Conservation (phyloP, 2,113 vertebrate species). For the pig (Sus scrofa) region DNA sequence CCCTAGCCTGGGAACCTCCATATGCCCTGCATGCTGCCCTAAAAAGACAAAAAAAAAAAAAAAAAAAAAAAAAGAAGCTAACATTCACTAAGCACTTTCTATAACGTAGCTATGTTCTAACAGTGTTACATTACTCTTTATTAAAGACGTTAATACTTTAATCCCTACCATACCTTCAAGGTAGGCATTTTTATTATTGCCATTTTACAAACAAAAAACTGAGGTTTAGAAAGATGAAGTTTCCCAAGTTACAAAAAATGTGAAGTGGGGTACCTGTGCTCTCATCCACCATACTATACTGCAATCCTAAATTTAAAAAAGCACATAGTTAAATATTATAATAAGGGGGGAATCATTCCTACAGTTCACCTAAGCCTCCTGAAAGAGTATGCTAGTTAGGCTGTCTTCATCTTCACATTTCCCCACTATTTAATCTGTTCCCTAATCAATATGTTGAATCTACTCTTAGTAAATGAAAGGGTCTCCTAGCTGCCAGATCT, state of each 20-base stretch:
- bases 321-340: not conserved
- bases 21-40: no score
- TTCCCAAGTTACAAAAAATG: not conserved
- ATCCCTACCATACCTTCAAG: not conserved
- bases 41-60: no score
- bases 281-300: not conserved
- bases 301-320: not conserved
- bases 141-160: constrained; percentile 22
- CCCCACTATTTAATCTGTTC: not conserved
- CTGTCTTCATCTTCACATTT: not conserved
- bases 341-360: not conserved
- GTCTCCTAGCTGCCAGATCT: not conserved
- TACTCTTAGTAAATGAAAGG: not conserved
- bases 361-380: not conserved
- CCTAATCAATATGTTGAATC: not conserved
- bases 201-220: constrained; percentile 25
- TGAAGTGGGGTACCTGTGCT: not conserved
- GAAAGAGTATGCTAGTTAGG: not conserved
- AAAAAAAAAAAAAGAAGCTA: no score
- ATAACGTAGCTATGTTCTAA: not conserved
- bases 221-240: not conserved
- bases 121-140: not conserved
- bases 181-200: not conserved
- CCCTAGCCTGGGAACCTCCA: no score
- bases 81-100: not conserved